Evolutionary conservation across 2,888 invertebrate genomes (phyloP), one percentile per base, ranked within the genome.

Genomic region (Criorhina ranunculi): DNA sequence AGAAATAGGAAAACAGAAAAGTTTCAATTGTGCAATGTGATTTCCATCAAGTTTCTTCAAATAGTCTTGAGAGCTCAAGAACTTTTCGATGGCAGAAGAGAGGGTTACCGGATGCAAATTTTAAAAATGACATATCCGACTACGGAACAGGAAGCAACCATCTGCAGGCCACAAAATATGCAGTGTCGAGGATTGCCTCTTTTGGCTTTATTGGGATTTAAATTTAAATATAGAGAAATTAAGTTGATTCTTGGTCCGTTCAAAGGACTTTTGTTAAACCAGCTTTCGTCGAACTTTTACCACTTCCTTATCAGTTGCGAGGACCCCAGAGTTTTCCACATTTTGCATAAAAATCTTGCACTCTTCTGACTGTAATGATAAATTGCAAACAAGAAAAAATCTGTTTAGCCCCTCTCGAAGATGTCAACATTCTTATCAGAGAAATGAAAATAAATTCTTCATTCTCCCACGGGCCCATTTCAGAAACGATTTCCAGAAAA

Each of bases 31-130:
- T 80, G 70, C 75, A 35, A 80, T 70, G 59, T 76, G 69, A 85
- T 76, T 75, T 70, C 59, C 69, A 85, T 75, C 64, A 85, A 80
- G 70, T 76, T 79, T 80, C 64, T 64, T 70, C 51, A 83, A 83
- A 83, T 70, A 69, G 62, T 85, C 64, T 64, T 51, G 33, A 75
- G 57, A 70, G 64, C 53, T 79, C 57, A 67, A 49, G 40, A 11
- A 64, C 59, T 81, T 76, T 64, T 19, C 17, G 15, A 46, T 15
- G 37, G 7, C 17, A 24, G 4, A 24, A 11, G 42, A 70, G 8
- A 51, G 35, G 15, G 6, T 70, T 51, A 59, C 44, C 44, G 37
- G 49, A 83, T 83, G 82, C 62, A 83, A 78, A 81, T 69, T 62
- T 44, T 67, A 67, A 55, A 77, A 51, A 55, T 78, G 67, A 67